Percentiles rank a stretch among this genome's conserved stretches.
These are phyloP conservation scores for Actinostola sp. DNA, from an alignment of 92 coral and sea anemone species.

Conservation along the genomic window DNA sequence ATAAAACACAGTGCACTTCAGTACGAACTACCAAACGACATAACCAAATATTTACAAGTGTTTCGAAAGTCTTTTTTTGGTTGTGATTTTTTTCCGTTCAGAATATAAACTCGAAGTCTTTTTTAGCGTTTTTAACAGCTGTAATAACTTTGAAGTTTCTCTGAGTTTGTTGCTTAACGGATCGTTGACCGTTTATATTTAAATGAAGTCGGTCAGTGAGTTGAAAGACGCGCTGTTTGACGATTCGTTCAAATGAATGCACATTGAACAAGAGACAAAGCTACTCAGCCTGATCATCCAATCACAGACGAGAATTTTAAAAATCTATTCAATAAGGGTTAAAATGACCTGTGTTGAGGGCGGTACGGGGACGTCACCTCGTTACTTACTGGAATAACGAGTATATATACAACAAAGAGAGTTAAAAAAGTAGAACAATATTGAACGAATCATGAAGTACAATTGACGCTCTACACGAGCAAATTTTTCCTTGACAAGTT, in stretches of 20 bases:
- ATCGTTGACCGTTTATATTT: slow-evolving; percentile 30
- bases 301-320: slow-evolving; percentile 19
- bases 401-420: too few species aligned
- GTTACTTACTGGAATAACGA: too few species aligned
- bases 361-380: not conserved
- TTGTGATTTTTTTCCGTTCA: not conserved
- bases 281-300: not conserved
- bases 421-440: too few species aligned
- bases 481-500: too few species aligned
- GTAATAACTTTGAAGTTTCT: not conserved
- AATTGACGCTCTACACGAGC: too few species aligned
- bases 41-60: slow-evolving; percentile 12
- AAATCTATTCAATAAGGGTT: slow-evolving; percentile 9
- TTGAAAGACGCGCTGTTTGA: slow-evolving; percentile 22
- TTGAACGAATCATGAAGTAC: too few species aligned
- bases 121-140: not conserved
- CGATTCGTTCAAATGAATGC: slow-evolving; percentile 7
- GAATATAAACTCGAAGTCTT: not conserved
- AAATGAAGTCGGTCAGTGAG: slow-evolving; percentile 1
- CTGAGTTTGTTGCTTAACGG: slow-evolving; percentile 13
- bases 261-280: slow-evolving; percentile 10
- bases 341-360: slow-evolving; percentile 8
- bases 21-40: not conserved
- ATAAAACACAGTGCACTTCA: too few species aligned
- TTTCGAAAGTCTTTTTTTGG: not conserved